Evolutionary conservation across 2,113 vertebrate species (phyloP), one percentile per base, ranked within the genome.

Genomic region (Calonectris borealis): DNA sequence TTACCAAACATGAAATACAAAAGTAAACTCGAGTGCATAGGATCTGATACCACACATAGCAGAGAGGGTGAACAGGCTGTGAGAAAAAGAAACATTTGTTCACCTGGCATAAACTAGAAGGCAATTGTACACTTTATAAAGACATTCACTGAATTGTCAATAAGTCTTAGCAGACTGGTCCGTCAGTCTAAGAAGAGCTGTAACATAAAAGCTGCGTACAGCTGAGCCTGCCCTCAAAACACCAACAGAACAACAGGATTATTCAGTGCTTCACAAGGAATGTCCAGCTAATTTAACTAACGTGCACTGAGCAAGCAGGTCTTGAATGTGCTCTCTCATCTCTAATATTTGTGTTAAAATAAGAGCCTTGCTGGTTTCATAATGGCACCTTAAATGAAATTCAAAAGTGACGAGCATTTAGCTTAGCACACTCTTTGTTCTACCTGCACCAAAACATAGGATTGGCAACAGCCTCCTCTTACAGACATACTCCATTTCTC

Each of bases 211-310:
- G n/a, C 21, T 13, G 1, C 0, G 1, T 20, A 55, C 42, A 87
- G 83, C 49, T 27, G 57, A 86, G 68, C 42, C 58, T 73, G 48
- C 44, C 78, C 82, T 94, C 20, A 9, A 22, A 90, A 86, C 17
- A 75, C 25, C 48, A 51, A 40, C 38, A 81, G 66, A 81, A 77
- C 86, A 87, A 58, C 61, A 90, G 75, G 29, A 70, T 95, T 87
- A 85, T 89, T 94, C 83, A 91, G 66, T 32, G 78, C 65, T 87
- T 70, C 66, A 70, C 70, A 83, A 89, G 46, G 48, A 46, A 94
- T 91, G 84, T 61, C 78, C 84, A 83, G 4, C 79, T 87, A 61
- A 90, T 90, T 91, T 89, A 92, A 73, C 73, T 88, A 93, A 83
- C 3, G 0, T 93, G 78, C 81, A 85, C 82, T n/a, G 69, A 69